Evolutionary conservation across 2,113 vertebrate species (phyloP), one percentile per base, ranked within the genome.

Genomic region (Psettodes erumei): DNA sequence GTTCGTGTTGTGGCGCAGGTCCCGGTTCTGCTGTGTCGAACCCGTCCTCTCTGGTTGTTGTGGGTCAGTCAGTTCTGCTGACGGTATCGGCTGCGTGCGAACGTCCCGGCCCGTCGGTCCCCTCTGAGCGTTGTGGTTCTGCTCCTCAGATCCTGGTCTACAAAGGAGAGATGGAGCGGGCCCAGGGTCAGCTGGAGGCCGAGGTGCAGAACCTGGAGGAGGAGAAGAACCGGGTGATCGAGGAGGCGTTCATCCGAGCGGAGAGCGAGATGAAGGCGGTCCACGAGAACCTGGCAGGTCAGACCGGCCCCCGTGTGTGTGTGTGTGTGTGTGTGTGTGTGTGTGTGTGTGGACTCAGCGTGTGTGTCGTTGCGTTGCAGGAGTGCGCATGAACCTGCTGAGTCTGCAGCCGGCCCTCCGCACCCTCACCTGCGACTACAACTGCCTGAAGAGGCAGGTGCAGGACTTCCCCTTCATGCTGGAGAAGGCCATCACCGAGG

Each of bases 191-290:
- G 93, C 96, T 99, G 93, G 94, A 98, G 87, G 95, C 92, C 8
- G 96, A 98, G 91, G 94, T 98, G 95, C 96, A 97, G 93, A 94
- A 90, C 8, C 91, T 99, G 91, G 97, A 99, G 89, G 97, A 98
- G 73, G 96, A 99, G 91, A 99, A 99, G 94, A 96, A 98, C 92
- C 91, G 76, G 0, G 96, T 97, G 71, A 96, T 99, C 0, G 95
- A 98, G 77, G 98, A 98, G 83, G 97, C 97, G 0, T 99, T 98
- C 48, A 92, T 95, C 77, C 85, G 96, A 0, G 97, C 98, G 0
- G 97, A 98, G 90, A 95, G 94, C 66, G 97, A 99, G 89, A 99
- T 99, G 98, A 98, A 97, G 81, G 96, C 96, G 0, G 97, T 99
- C 25, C 98, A 99, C 0, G 95, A 98, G 89, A 99, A 98, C 90